Evolutionary conservation across 2,888 invertebrate species (phyloP).

Genomic region (Amphimallon solstitiale): DNA sequence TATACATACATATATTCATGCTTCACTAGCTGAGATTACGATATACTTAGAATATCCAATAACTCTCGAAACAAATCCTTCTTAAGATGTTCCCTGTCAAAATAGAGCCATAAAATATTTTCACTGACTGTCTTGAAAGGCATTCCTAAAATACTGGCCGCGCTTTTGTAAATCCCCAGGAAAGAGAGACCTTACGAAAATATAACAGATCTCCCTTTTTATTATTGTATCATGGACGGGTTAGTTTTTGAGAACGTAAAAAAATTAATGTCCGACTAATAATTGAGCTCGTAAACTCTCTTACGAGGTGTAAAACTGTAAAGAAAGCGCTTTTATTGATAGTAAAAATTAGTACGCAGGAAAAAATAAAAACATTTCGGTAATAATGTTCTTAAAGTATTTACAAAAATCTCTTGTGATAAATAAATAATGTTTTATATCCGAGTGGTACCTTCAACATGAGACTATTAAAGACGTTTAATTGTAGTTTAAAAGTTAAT

Average conservation of each 20-base stretch:
- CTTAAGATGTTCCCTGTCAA: conserved; percentile 22
- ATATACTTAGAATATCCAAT: conserved; percentile 21
- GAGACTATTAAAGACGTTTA: too few species aligned
- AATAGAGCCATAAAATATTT: conserved; percentile 20
- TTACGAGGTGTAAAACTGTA: conserved; percentile 21
- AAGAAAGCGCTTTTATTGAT: neutral
- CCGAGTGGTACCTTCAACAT: neutral
- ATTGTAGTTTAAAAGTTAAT: too few species aligned
- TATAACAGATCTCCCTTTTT: neutral
- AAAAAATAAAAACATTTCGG: neutral
- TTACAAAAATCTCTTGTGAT: neutral
- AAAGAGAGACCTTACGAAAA: conserved; percentile 1
- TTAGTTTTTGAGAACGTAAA: neutral
- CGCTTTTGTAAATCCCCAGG: conserved; percentile 13
- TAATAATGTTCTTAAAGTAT: neutral
- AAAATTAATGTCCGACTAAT: conserved; percentile 10
- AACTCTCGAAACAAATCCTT: conserved; percentile 14
- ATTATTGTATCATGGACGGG: too few species aligned
- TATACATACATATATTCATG: neutral
- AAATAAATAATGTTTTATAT: neutral
- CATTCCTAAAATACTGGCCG: conserved; percentile 21
- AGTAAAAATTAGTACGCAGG: neutral
- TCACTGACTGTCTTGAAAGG: conserved; percentile 6
- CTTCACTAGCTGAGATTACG: conserved; percentile 3
- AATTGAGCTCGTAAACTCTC: neutral